Evolutionary conservation across 2,888 invertebrate species (phyloP).

Genomic region (Epinotia demarniana): DNA sequence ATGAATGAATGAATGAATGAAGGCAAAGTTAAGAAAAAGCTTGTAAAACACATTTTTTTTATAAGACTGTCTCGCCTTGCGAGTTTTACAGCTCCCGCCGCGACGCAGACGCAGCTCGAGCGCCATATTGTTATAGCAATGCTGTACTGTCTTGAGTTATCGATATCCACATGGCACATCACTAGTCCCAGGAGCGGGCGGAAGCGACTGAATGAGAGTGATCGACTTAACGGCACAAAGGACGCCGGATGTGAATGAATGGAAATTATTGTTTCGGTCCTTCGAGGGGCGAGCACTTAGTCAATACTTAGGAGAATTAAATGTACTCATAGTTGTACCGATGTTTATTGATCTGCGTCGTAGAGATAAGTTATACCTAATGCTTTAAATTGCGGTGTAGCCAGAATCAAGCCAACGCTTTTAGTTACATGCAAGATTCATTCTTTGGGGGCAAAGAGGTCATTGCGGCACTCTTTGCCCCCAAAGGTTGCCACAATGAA

Average conservation of each 20-base stretch:
- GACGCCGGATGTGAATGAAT: slow-evolving; percentile 42
- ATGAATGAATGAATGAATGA: too few relatives aligned
- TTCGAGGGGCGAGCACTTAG: slow-evolving; percentile 25
- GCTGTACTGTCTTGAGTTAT: background rate
- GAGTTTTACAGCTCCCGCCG: too few relatives aligned
- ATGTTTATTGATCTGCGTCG: background rate
- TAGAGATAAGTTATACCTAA: background rate
- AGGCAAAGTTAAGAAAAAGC: too few relatives aligned
- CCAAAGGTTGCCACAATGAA: too few relatives aligned
- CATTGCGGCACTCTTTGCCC: too few relatives aligned
- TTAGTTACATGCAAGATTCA: too few relatives aligned
- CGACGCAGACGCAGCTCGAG: too few relatives aligned
- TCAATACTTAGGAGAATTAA: slow-evolving; percentile 12
- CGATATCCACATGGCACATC: slow-evolving; percentile 11
- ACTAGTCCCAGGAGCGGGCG: slow-evolving; percentile 30
- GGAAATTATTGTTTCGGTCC: slow-evolving; percentile 39
- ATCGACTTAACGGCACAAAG: slow-evolving; percentile 42
- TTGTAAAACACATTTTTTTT: too few relatives aligned
- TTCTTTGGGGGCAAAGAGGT: too few relatives aligned
- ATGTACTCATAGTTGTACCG: background rate
- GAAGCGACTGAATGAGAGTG: slow-evolving; percentile 42
- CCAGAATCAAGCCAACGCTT: too few relatives aligned
- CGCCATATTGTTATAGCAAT: too few relatives aligned
- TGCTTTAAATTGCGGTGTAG: background rate
- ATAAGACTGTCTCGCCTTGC: too few relatives aligned